Evolutionary conservation across 2,888 invertebrate genomes (phyloP), one percentile per base, ranked within the genome.

Genomic region (Rhagonycha fulva): DNA sequence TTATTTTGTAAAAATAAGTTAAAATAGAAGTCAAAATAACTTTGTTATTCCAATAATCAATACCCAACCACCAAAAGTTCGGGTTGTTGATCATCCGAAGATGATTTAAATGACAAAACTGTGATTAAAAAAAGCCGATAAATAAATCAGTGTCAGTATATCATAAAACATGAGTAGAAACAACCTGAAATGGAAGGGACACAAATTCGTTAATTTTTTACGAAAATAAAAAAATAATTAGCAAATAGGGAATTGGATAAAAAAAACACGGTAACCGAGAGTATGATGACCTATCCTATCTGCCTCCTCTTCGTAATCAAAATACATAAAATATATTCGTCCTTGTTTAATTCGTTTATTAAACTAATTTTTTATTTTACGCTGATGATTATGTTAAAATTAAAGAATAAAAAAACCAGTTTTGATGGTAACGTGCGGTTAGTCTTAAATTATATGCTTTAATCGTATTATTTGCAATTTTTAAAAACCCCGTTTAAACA

Each of bases 221-320:
- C n/a, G n/a, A 47, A 47, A 47, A 47, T 47, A 47, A 47, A 47
- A 47, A 47, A 47, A 47, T 47, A 47, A 47, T 47, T 47, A 47
- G 47, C 47, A n/a, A 47, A 47, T 47, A n/a, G 47, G 47, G 47
- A 47, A 47, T 47, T 47, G n/a, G 47, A n/a, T n/a, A 47, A 47
- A 47, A 19, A 28, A 47, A 47, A 47, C n/a, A n/a, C 47, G n/a
- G 47, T 72, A 77, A 72, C 74, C 77, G 74, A 67, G 77, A 77
- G 77, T 77, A 77, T 77, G 74, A 77, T 72, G 77, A 77, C 77
- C 77, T 67, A 77, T 77, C 77, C 77, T 67, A 77, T 77, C 77
- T 77, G 72, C 67, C 62, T 71, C 68, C 62, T 47, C 62, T 68
- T 62, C 32, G 73, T 47, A 68, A 47, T 19, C 63, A 62, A 71